phyloP scores from a whole-genome alignment of 2,113 vertebrate genomes.

The Capra hircus region DNA sequence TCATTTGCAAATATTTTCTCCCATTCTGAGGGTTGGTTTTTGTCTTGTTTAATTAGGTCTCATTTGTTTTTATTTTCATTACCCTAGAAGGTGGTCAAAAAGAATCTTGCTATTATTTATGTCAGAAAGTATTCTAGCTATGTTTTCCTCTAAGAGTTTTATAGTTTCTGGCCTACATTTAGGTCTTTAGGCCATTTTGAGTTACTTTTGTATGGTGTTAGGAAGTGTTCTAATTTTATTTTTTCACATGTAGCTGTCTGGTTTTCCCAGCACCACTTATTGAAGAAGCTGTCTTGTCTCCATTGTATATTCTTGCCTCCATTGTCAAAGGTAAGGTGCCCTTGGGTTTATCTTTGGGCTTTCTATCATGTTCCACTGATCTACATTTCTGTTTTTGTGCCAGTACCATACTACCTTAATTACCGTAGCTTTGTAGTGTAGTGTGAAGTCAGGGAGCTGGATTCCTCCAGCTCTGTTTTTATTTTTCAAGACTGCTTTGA shows the following conservation, averaged over 20 bases:
- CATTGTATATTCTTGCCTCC: neutral
- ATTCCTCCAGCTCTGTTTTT: neutral
- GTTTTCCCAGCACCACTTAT: neutral
- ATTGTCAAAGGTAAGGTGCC: neutral
- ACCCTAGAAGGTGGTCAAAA: neutral
- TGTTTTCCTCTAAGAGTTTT: neutral
- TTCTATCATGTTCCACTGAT: neutral
- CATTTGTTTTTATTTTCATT: neutral
- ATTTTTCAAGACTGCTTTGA: neutral
- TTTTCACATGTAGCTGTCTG: neutral
- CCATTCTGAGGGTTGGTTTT: neutral
- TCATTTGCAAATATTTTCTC: neutral
- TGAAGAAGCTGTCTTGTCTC: neutral
- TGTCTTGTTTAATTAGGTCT: neutral
- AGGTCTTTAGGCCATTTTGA: neutral
- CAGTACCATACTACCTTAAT: neutral
- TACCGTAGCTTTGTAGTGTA: neutral
- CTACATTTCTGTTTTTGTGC: neutral
- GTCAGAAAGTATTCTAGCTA: neutral
- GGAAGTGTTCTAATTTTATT: neutral
- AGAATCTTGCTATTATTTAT: neutral
- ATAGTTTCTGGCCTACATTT: neutral
- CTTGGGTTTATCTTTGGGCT: neutral
- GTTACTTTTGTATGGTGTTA: neutral
- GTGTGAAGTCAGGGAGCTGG: neutral